Evolutionary conservation across 1,140 invertebrate genomes (phyloP), one percentile per base, ranked within the genome.

Genomic region (Lineus longissimus): DNA sequence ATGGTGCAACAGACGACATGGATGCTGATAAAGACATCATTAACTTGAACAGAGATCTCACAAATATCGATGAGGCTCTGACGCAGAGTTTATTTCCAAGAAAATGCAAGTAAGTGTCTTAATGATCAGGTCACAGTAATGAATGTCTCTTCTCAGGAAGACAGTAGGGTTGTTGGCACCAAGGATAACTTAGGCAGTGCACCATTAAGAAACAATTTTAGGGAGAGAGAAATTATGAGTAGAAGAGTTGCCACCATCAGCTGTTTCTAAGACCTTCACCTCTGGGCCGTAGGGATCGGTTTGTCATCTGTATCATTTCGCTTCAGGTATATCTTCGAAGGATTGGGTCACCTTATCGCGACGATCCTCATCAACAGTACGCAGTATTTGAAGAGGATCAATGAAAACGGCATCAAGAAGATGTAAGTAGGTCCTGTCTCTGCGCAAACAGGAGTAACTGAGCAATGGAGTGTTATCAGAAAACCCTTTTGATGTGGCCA

Each of bases 251-350:
- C n/a, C n/a, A n/a, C n/a, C n/a, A n/a, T n/a, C n/a, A n/a, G n/a
- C n/a, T n/a, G n/a, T n/a, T n/a, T n/a, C n/a, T n/a, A n/a, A n/a
- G n/a, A n/a, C n/a, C n/a, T n/a, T n/a, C n/a, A n/a, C n/a, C n/a
- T n/a, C n/a, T n/a, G n/a, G n/a, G n/a, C n/a, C n/a, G n/a, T n/a
- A n/a, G n/a, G n/a, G n/a, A n/a, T n/a, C n/a, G n/a, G n/a, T n/a
- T n/a, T n/a, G n/a, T n/a, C n/a, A n/a, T n/a, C n/a, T n/a, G n/a
- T 36, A 15, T 7, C 33, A 36, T 36, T 36, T 36, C 33, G 6
- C 33, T 84, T 83, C 59, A 85, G 94, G 88, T 98, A 97, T 78
- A 89, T 98, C 62, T 94, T 98, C 83, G 92, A 95, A 83, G 94
- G 94, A 11, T 82, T 98, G 11, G 94, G 91, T 2, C 91, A 92